Conservation (phyloP, 2,113 vertebrate species). For the Cettia cetti region DNA sequence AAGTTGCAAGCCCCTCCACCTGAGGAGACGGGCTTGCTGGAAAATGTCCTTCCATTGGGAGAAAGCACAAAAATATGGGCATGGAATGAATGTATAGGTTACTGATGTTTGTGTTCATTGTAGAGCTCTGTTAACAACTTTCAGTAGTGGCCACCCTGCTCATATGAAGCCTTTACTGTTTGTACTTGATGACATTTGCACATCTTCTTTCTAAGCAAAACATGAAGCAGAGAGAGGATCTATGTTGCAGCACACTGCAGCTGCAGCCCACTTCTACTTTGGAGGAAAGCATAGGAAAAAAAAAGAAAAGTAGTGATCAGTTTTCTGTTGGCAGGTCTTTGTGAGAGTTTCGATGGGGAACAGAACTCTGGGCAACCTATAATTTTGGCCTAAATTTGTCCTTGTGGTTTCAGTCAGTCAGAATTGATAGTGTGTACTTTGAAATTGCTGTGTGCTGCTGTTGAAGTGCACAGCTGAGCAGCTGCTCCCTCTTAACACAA, state of each 20-base stretch:
- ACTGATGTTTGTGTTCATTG: background rate
- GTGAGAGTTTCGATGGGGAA: background rate
- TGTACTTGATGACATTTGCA: background rate
- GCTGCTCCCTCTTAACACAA: conserved; percentile 44
- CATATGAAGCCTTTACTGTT: background rate
- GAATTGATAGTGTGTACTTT: background rate
- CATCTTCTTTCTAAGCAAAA: background rate
- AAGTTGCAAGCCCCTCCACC: background rate
- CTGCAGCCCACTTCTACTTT: background rate
- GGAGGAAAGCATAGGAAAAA: background rate
- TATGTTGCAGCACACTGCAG: background rate
- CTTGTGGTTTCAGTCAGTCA: background rate
- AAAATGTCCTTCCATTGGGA: background rate
- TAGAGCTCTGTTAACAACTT: background rate
- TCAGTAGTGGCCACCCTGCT: background rate
- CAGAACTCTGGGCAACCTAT: background rate
- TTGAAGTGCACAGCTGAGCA: conserved; percentile 8
- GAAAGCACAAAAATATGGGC: background rate
- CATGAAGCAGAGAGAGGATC: background rate
- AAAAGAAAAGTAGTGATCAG: background rate
- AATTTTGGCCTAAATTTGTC: background rate
- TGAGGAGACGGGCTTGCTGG: background rate
- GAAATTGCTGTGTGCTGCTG: background rate
- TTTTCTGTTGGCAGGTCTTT: background rate
- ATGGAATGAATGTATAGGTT: background rate